Evolutionary conservation across 2,113 vertebrate species (phyloP).

Genomic region (Penelope pileata): DNA sequence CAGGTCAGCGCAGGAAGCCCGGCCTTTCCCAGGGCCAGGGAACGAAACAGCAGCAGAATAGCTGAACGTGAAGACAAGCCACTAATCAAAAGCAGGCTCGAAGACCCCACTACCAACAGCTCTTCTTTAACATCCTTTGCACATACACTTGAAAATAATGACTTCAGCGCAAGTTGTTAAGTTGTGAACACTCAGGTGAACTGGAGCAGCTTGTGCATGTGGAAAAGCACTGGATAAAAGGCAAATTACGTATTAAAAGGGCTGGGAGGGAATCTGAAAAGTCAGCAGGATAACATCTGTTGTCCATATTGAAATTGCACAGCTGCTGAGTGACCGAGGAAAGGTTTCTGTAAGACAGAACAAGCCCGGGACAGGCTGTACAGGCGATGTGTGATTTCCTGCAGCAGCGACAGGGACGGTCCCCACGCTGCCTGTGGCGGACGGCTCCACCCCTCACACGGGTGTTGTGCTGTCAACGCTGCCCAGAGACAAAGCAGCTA

Average conservation of each 20-base stretch:
- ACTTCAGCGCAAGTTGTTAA: slow-evolving; percentile 16
- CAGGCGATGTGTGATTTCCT: not conserved
- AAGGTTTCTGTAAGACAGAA: not conserved
- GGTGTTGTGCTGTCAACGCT: accelerated
- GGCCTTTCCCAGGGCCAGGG: not conserved
- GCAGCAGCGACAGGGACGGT: not conserved
- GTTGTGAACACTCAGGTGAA: slow-evolving; percentile 41
- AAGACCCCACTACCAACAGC: accelerated
- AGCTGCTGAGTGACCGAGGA: slow-evolving; percentile 31
- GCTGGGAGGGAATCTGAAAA: slow-evolving; percentile 5
- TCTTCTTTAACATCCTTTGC: not conserved
- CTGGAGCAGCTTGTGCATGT: not conserved
- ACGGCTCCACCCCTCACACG: no score
- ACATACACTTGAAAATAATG: not conserved
- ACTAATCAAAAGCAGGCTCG: not conserved
- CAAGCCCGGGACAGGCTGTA: not conserved
- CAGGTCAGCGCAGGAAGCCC: not conserved
- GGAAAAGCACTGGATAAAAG: not conserved
- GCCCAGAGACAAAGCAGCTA: not conserved
- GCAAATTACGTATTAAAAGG: slow-evolving; percentile 23
- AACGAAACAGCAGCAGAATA: not conserved
- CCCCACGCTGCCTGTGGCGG: no score
- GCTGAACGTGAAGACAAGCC: not conserved
- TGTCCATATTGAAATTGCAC: slow-evolving; percentile 22
- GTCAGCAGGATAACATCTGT: slow-evolving; percentile 13